These are phyloP conservation scores for Silurus glanis DNA, from an alignment of 2,113 vertebrate genomes.

Conservation along the genomic window DNA sequence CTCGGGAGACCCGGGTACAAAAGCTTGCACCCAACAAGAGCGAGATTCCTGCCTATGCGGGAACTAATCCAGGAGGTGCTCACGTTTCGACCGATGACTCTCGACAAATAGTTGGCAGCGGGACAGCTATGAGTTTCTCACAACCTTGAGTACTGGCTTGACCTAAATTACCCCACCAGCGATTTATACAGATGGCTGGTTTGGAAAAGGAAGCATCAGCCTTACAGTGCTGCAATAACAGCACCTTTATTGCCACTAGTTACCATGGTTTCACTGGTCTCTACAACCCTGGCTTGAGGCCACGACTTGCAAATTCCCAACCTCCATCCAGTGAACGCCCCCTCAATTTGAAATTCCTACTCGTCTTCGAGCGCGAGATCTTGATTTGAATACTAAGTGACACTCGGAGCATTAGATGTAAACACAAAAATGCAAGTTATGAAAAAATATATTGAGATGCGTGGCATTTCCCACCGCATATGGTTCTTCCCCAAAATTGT, in stretches of 20 bases:
- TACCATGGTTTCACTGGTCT: background rate
- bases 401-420: no score
- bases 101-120: constrained; percentile 1
- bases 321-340: background rate
- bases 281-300: background rate
- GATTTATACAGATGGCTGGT: background rate
- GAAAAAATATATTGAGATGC: no score
- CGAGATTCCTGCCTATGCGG: background rate
- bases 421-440: background rate
- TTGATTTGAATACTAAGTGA: background rate
- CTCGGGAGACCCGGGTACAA: background rate
- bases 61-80: constrained; percentile 13
- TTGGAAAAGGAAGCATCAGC: background rate
- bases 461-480: no score
- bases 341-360: background rate
- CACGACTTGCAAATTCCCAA: background rate
- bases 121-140: background rate
- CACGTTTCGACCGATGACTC: constrained; percentile 7
- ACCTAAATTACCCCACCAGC: constrained; percentile 1
- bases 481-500: no score
- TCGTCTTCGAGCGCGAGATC: background rate
- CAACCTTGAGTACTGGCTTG: background rate
- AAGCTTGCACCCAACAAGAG: background rate
- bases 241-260: background rate
- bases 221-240: background rate